phyloP scores from a whole-genome alignment of 2,797 vertebrate species.

The Emys orbicularis region DNA sequence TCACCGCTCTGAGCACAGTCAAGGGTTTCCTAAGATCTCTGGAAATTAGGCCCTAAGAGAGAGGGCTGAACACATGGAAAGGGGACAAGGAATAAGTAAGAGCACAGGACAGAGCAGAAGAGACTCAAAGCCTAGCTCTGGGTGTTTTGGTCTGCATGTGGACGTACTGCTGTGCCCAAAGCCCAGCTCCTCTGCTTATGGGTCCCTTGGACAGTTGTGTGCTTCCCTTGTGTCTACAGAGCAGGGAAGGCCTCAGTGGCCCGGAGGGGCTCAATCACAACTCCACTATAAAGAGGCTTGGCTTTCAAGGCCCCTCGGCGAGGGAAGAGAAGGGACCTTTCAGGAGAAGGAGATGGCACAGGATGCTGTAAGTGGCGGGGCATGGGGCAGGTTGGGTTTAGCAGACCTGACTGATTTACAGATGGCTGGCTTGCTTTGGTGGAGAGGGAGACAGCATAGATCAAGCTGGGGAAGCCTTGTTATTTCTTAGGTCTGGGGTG shows the following conservation, averaged over 20 bases:
- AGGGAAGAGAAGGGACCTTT: neutral
- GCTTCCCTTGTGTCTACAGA: neutral
- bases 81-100: neutral
- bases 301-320: neutral
- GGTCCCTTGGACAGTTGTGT: neutral
- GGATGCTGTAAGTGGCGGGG: neutral
- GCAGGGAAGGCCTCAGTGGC: neutral
- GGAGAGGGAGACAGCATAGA: neutral
- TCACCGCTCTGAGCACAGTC: constrained; percentile 28
- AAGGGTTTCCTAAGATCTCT: constrained; percentile 8
- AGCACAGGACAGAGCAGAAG: neutral
- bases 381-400: neutral
- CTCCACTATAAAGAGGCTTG: neutral
- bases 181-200: neutral
- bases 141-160: neutral
- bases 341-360: rapidly evolving
- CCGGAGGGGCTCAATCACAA: neutral
- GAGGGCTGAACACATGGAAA: neutral
- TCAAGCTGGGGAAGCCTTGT: neutral
- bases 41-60: neutral
- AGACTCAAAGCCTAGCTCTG: neutral
- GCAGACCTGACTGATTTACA: neutral
- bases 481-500: neutral
- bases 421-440: neutral
- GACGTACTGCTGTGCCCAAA: neutral